Evolutionary conservation across 2,888 invertebrate genomes (phyloP), one percentile per base, ranked within the genome.

Genomic region (Lepidochitona cinerea): DNA sequence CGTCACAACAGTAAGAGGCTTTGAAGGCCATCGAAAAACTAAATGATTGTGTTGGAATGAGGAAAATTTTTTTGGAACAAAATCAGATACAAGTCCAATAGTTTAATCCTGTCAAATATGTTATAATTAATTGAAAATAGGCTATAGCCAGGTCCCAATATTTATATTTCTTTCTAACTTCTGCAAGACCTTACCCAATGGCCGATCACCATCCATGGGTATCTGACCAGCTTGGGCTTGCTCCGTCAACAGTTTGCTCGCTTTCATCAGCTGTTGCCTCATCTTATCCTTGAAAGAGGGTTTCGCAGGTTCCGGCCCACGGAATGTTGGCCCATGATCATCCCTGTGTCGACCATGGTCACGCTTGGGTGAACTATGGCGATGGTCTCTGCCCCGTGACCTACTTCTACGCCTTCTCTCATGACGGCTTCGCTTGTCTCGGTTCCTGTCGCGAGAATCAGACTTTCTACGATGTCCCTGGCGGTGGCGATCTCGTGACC

Each of bases 261-360:
- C 84, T 70, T 85, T 81, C 12, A 88, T 70, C 14, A 89, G 71
- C 74, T 88, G 83, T 73, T 87, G 86, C 72, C 87, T 86, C 86
- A 89, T 84, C 74, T 86, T 81, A 70, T 90, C 88, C 74, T 88
- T 88, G 75, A 88, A 89, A 12, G 85, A 86, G 33, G 86, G 84
- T 75, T 85, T 83, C n/a, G 77, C 77, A 18, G 78, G 36, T 12
- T 76, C 76, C 18, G 82, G 66, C 0, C 70, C 49, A 1, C 74
- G 72, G 54, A 72, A 73, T 32, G 71, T 71, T 33, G 73, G 68
- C 18, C 71, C 73, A 18, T 49, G 18, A n/a, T 64, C 26, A 6
- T 64, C 64, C 26, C 64, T 26, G 26, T 33, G 18, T 12, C 64
- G 1, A 14, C 33, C 64, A 5, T 2, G 4, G 3, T 64, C 64